These are phyloP conservation scores for Channa argus DNA, from an alignment of 2,113 vertebrate genomes.

Conservation along the genomic window DNA sequence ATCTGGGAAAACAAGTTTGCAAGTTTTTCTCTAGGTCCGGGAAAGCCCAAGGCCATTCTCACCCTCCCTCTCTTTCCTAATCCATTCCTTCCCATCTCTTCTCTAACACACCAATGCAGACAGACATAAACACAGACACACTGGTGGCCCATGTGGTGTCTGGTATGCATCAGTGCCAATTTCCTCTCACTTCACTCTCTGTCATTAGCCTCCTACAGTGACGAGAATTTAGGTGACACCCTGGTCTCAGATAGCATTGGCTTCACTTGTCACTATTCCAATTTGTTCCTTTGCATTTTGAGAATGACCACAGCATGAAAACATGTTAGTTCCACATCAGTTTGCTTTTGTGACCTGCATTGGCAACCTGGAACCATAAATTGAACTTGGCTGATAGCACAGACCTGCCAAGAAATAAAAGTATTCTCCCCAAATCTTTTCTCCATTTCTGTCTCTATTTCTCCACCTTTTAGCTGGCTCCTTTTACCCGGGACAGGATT, in stretches of 20 bases:
- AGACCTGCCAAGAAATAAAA: constrained; percentile 49
- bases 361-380: constrained; percentile 25
- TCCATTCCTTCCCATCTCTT: constrained; percentile 61
- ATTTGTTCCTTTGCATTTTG: constrained; percentile 29
- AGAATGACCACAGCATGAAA: constrained; percentile 31
- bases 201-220: constrained; percentile 57
- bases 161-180: constrained; percentile 56
- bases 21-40: constrained; percentile 59
- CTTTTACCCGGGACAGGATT: constrained; percentile 65
- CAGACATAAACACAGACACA: constrained; percentile 53
- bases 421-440: constrained; percentile 22
- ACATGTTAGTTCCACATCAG: constrained; percentile 1
- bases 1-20: constrained; percentile 70
- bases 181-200: constrained; percentile 59
- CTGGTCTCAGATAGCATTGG: constrained; percentile 37
- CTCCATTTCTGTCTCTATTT: constrained; percentile 31
- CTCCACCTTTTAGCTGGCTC: constrained; percentile 52
- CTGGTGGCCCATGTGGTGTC: constrained; percentile 63
- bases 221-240: constrained; percentile 34
- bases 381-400: constrained; percentile 25
- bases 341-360: constrained; percentile 10
- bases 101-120: constrained; percentile 36
- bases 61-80: constrained; percentile 65
- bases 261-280: constrained; percentile 39
- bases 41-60: constrained; percentile 75